These are phyloP conservation scores for Plebejus melissa DNA, from an alignment of 2,888 invertebrate species.

Conservation along the genomic window DNA sequence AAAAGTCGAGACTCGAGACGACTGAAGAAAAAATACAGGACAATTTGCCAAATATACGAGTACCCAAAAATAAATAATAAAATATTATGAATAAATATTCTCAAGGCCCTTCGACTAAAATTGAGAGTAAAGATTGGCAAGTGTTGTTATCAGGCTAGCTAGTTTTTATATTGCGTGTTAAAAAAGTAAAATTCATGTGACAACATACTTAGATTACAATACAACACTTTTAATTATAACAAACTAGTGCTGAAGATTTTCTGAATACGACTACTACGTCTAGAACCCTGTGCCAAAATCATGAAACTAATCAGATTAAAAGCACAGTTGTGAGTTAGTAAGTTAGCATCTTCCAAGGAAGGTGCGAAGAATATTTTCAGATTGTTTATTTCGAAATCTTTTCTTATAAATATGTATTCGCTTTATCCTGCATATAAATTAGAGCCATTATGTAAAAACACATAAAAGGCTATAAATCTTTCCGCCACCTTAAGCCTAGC, in stretches of 20 bases:
- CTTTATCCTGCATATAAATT: conserved; percentile 27
- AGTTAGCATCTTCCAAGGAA: neutral
- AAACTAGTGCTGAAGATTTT: no score
- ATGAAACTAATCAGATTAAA: neutral
- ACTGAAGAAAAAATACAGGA: conserved; percentile 1
- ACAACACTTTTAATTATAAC: no score
- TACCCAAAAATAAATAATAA: conserved; percentile 10
- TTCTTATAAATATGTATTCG: conserved; percentile 19
- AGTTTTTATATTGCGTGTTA: neutral
- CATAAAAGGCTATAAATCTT: conserved; percentile 27
- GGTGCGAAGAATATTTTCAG: neutral
- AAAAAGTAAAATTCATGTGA: no score
- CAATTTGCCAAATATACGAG: conserved; percentile 23
- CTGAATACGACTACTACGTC: no score
- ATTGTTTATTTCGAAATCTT: conserved; percentile 19
- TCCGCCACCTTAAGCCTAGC: conserved; percentile 15
- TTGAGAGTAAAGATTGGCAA: neutral
- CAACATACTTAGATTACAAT: no score
- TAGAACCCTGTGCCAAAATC: neutral
- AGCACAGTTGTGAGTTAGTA: neutral
- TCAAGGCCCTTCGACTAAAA: neutral
- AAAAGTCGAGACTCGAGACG: conserved; percentile 17
- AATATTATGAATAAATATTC: conserved; percentile 27
- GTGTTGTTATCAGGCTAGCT: neutral
- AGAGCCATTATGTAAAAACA: conserved; percentile 24